Evolutionary conservation across 2,888 invertebrate species (phyloP).

Genomic region (Alitta virens): DNA sequence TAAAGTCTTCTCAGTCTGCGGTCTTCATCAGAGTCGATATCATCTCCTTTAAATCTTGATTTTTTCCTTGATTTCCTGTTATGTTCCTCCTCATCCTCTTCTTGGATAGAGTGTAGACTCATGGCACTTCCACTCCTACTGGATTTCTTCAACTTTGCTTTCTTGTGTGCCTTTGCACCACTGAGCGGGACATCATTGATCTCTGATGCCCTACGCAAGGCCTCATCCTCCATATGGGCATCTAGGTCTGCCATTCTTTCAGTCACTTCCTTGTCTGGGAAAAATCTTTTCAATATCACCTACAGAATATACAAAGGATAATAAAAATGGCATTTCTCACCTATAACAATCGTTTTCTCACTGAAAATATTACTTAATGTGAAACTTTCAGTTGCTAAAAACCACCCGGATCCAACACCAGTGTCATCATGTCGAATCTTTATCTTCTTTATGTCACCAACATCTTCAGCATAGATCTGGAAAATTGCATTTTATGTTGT

Average conservation of each 20-base stretch:
- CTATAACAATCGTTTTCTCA: background rate
- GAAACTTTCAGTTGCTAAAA: conserved; percentile 40
- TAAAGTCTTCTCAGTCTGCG: too few relatives aligned
- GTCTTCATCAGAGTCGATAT: background rate
- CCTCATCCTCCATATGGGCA: conserved; percentile 4
- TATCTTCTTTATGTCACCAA: conserved; percentile 39
- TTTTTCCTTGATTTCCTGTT: background rate
- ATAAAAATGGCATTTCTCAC: background rate
- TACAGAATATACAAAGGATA: too few relatives aligned
- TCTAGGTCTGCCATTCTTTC: conserved; percentile 30
- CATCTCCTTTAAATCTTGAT: background rate
- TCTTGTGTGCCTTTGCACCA: background rate
- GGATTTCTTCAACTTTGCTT: background rate
- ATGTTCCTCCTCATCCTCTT: background rate
- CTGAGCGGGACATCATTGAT: conserved; percentile 1
- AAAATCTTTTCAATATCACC: conserved; percentile 38
- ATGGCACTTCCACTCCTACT: background rate
- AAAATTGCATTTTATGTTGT: too few relatives aligned
- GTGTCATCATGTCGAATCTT: conserved; percentile 47
- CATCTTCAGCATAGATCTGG: conserved; percentile 42
- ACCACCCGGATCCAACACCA: conserved; percentile 50
- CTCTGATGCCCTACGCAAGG: background rate
- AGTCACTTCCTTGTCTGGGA: conserved; percentile 34
- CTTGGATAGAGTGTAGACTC: background rate
- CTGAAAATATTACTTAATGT: too few relatives aligned